Percentiles rank a stretch among this genome's conserved stretches.
Evolutionary conservation across 2,888 invertebrate species (phyloP).

Genomic region (Parnassius mnemosyne): DNA sequence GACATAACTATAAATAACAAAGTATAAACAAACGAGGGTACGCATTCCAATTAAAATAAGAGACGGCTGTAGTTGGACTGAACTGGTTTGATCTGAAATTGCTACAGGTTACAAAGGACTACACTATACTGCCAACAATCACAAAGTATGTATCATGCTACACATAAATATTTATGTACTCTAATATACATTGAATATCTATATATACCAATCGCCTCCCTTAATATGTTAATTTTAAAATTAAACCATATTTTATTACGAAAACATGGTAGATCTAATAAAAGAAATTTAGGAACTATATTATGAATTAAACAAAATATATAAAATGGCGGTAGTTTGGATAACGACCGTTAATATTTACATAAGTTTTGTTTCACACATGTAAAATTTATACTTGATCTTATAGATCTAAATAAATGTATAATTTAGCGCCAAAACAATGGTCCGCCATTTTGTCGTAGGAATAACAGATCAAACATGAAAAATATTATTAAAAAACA

Average conservation of each 20-base stretch:
- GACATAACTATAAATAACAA: slow-evolving; percentile 61
- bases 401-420: neutral
- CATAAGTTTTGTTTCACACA: neutral
- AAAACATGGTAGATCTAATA: slow-evolving; percentile 12
- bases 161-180: slow-evolving; percentile 12
- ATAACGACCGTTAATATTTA: too few species aligned
- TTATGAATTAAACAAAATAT: slow-evolving; percentile 30
- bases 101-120: slow-evolving; percentile 18
- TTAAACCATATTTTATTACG: neutral
- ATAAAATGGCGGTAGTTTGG: slow-evolving; percentile 18
- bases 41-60: slow-evolving; percentile 59
- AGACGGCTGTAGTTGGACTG: slow-evolving; percentile 48
- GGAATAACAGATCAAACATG: slow-evolving; percentile 62
- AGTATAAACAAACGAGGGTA: slow-evolving; percentile 72
- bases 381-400: neutral
- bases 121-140: neutral
- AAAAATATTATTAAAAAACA: slow-evolving; percentile 34
- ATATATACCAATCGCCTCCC: slow-evolving; percentile 1
- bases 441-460: slow-evolving; percentile 28
- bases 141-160: slow-evolving; percentile 9
- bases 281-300: slow-evolving; percentile 30
- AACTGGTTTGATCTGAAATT: slow-evolving; percentile 45
- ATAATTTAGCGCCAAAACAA: slow-evolving; percentile 14
- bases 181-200: slow-evolving; percentile 5
- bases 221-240: neutral